Conservation (phyloP, 2,797 vertebrate species). For the Myiotriccus ornatus region DNA sequence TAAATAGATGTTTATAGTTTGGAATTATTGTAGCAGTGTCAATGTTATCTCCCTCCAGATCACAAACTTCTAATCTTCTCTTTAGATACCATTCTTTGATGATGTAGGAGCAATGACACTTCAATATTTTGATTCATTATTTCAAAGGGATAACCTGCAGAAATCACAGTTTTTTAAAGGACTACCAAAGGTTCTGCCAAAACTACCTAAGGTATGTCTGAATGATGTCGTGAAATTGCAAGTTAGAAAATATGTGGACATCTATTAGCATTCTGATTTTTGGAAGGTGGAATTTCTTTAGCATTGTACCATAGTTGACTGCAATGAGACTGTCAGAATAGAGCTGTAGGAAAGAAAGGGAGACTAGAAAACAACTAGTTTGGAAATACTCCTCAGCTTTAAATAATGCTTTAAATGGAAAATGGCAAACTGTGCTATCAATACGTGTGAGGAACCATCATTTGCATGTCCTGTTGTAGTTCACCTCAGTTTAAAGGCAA, state of each 20-base stretch:
- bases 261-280: neutral
- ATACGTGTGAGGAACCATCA: neutral
- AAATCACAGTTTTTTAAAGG: slow-evolving; percentile 99
- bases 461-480: neutral
- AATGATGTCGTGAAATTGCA: neutral
- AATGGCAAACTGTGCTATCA: neutral
- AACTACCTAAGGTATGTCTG: slow-evolving; percentile 91
- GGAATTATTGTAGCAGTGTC: neutral
- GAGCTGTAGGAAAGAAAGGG: neutral
- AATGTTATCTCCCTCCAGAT: neutral
- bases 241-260: neutral
- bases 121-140: slow-evolving; percentile 97
- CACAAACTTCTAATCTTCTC: slow-evolving; percentile 42
- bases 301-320: neutral
- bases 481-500: neutral
- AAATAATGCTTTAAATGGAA: neutral
- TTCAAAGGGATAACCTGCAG: slow-evolving; percentile 98
- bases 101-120: slow-evolving; percentile 94
- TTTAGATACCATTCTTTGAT: slow-evolving; percentile 95
- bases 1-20: neutral
- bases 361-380: neutral
- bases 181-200: slow-evolving; percentile 94
- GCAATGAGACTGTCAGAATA: neutral
- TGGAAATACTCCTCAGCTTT: neutral
- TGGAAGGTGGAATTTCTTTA: neutral